Evolutionary conservation across 2,888 invertebrate genomes (phyloP).

Genomic region (Harpalus rufipes): DNA sequence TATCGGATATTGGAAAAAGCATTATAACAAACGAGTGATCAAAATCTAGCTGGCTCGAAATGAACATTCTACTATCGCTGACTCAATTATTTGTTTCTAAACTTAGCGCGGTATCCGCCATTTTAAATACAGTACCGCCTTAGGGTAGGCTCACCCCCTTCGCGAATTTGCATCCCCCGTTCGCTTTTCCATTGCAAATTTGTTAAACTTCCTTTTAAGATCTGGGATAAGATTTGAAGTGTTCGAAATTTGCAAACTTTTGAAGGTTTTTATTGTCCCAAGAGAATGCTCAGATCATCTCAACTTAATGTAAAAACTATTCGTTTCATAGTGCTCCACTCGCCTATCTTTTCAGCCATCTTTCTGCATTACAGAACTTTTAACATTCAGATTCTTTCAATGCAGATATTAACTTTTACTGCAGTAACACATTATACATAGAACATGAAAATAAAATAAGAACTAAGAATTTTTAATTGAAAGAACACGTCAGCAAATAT

Average conservation of each 20-base stretch:
- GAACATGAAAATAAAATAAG: neutral
- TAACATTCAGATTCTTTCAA: slow-evolving; percentile 21
- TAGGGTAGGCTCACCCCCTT: slow-evolving; percentile 41
- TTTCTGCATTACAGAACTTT: slow-evolving; percentile 23
- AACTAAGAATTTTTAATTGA: slow-evolving; percentile 4
- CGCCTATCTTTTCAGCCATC: slow-evolving; percentile 5
- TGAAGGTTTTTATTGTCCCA: slow-evolving; percentile 56
- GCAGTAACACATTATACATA: neutral
- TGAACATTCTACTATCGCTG: slow-evolving; percentile 57
- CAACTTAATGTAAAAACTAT: slow-evolving; percentile 49
- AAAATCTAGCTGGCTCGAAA: slow-evolving; percentile 45
- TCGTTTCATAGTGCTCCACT: slow-evolving; percentile 22
- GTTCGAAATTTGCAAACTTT: slow-evolving; percentile 64
- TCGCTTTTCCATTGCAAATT: slow-evolving; percentile 66
- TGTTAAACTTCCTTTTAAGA: slow-evolving; percentile 67
- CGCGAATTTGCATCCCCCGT: slow-evolving; percentile 61
- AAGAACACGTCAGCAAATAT: neutral
- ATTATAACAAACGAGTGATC: slow-evolving; percentile 50
- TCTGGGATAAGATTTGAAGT: slow-evolving; percentile 65
- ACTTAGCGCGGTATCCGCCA: slow-evolving; percentile 51
- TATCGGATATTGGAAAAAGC: slow-evolving; percentile 45
- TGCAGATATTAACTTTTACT: slow-evolving; percentile 36
- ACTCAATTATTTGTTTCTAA: slow-evolving; percentile 67
- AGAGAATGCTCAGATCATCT: slow-evolving; percentile 36
- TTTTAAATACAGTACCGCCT: slow-evolving; percentile 65